Conservation (phyloP, 2,888 invertebrate species). For the Hetaerina titia region DNA sequence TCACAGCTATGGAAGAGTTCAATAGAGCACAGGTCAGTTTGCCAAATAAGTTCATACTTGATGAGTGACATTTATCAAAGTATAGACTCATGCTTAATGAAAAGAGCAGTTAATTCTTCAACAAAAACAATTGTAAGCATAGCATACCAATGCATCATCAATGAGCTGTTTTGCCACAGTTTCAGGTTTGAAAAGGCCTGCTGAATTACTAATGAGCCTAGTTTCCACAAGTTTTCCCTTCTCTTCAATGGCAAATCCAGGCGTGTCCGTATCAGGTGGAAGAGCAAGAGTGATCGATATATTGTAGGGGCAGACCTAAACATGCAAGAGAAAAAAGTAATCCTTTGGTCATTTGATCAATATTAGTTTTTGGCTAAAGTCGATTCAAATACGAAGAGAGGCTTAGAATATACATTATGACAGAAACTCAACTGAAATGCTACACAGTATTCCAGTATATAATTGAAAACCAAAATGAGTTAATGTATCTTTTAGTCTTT, state of each 20-base stretch:
- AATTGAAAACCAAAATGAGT: too few species aligned
- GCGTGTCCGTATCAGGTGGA: conserved; percentile 98
- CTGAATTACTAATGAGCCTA: conserved; percentile 89
- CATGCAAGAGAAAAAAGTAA: conserved; percentile 66
- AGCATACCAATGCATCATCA: conserved; percentile 87
- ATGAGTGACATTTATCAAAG: too few species aligned
- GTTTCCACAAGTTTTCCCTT: conserved; percentile 93
- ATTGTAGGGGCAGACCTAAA: conserved; percentile 83
- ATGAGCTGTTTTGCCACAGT: conserved; percentile 89
- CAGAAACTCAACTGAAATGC: neutral
- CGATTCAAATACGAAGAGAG: neutral
- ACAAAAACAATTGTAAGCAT: conserved; percentile 69
- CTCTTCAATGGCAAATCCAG: conserved; percentile 94
- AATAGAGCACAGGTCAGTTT: too few species aligned
- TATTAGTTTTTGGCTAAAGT: conserved; percentile 60
- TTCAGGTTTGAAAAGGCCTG: conserved; percentile 88
- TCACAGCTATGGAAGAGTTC: too few species aligned
- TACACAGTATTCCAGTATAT: too few species aligned
- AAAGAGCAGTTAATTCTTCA: conserved; percentile 68
- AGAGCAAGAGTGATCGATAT: conserved; percentile 91
- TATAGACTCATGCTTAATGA: neutral
- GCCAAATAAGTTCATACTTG: too few species aligned
- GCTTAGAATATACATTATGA: neutral
- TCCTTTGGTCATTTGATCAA: neutral
- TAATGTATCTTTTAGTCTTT: too few species aligned